Evolutionary conservation across 2,797 vertebrate species (phyloP), one percentile per base, ranked within the genome.

Genomic region (Esox masquinongy): DNA sequence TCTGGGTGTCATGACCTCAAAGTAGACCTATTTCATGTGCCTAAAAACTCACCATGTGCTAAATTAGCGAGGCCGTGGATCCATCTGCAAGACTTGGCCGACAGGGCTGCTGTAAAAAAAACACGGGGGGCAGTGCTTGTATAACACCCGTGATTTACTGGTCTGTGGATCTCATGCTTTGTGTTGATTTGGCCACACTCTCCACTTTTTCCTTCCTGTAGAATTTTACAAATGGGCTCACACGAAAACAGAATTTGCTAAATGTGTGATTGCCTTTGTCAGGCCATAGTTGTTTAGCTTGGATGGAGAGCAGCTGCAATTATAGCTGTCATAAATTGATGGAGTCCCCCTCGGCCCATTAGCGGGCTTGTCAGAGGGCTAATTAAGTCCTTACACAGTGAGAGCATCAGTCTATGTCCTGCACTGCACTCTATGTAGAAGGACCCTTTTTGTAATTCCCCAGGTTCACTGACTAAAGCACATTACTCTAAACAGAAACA

Each of bases 111-210:
- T 88, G 83, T 89, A 86, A 91, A 92, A 61, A 92, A 91, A 91
- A 90, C 86, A 85, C 43, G 12, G 9, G 85, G 90, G 91, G 90
- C 87, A 92, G 90, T 79, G 84, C 85, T 92, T 93, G 92, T 94
- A 92, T 92, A 93, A 93, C 90, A 90, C 87, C 75, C 80, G 83
- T 93, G 92, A 94, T 94, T 94, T 94, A 94, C 84, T 91, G 89
- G 88, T 89, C 86, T 90, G 88, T 76, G 86, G 85, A 91, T 89
- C 89, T 89, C 91, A 92, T 76, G 88, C 88, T 91, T 93, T 92
- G 87, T 88, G 90, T 91, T 87, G 87, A 91, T 93, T 91, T 92
- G 90, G 87, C 90, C 75, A 76, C 80, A 82, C 74, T 78, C 70
- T 39, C 36, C 59, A 51, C 78, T 59, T 22, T 6, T 36, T 67